Conservation (phyloP, 2,888 invertebrate genomes). For the Standfussiana lucernea region DNA sequence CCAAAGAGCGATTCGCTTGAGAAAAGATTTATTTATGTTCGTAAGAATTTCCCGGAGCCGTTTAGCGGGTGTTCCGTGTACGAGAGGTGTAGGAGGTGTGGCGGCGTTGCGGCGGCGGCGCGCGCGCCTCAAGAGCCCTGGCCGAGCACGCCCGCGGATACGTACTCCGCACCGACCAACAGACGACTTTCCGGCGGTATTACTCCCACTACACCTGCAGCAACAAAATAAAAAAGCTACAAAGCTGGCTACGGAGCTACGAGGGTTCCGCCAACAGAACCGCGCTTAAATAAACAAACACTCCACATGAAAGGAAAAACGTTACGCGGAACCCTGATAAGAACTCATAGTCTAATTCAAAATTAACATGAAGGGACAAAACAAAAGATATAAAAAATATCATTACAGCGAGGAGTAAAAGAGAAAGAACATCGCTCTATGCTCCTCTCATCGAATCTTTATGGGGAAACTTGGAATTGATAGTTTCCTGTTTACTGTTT, state of each 20-base stretch:
- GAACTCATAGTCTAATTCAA: conserved; percentile 73
- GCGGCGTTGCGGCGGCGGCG: conserved; percentile 72
- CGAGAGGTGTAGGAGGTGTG: conserved; percentile 80
- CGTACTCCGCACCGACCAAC: conserved; percentile 92
- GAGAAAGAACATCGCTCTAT: conserved; percentile 78
- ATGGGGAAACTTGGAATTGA: conserved; percentile 87
- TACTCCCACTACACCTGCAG: conserved; percentile 92
- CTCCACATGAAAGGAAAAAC: conserved; percentile 74
- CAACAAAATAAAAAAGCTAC: conserved; percentile 90
- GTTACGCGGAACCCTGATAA: conserved; percentile 72
- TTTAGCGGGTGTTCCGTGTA: conserved; percentile 84
- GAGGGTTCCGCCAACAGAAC: conserved; percentile 80
- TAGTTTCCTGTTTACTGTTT: conserved; percentile 87
- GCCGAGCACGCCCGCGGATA: conserved; percentile 89
- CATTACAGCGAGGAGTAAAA: conserved; percentile 77
- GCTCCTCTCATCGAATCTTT: conserved; percentile 85
- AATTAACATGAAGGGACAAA: conserved; percentile 79
- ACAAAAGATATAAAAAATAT: conserved; percentile 78
- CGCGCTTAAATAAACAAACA: conserved; percentile 81
- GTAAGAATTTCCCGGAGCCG: conserved; percentile 87
- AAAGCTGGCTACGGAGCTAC: conserved; percentile 85
- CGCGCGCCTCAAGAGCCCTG: conserved; percentile 86
- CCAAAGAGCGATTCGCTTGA: conserved; percentile 86
- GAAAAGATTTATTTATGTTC: conserved; percentile 88
- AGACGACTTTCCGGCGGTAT: conserved; percentile 91